Percentiles rank a stretch among this genome's conserved stretches.
phyloP scores from a whole-genome alignment of 2,888 invertebrate species.

The Rhorus exstirpatorius region DNA sequence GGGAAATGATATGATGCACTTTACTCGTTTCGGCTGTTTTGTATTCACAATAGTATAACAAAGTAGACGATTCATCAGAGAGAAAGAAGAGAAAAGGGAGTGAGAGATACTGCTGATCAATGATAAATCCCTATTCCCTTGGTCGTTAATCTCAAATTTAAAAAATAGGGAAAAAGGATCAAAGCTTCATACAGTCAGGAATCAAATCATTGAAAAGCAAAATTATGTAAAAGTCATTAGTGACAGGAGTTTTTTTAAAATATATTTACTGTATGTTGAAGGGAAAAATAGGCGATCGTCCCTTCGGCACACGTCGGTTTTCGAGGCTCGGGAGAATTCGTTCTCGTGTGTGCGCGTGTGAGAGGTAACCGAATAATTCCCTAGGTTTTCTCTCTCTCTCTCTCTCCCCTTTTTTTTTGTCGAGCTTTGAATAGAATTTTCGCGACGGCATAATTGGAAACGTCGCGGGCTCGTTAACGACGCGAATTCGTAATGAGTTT shows the following conservation, averaged over 20 bases:
- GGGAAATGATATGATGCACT: slow-evolving; percentile 62
- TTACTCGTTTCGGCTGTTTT: slow-evolving; percentile 35
- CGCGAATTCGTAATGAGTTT: slow-evolving; percentile 83
- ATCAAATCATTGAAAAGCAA: no score
- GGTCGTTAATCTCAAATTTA: no score
- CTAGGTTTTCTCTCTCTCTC: slow-evolving; percentile 5
- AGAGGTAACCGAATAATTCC: slow-evolving; percentile 57
- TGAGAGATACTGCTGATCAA: no score
- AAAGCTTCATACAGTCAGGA: no score
- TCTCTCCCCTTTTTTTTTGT: not conserved
- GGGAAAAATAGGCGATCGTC: no score
- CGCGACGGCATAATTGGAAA: slow-evolving; percentile 80
- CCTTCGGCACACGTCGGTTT: no score
- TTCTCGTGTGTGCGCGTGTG: slow-evolving; percentile 34
- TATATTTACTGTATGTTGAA: no score
- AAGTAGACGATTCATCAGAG: slow-evolving; percentile 7
- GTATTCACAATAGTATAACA: slow-evolving; percentile 28
- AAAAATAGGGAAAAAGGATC: no score
- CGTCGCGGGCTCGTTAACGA: slow-evolving; percentile 80
- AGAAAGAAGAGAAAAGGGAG: not conserved
- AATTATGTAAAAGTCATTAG: no score
- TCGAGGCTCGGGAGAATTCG: slow-evolving; percentile 47
- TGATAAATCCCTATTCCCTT: no score
- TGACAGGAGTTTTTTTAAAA: no score
- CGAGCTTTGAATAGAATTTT: slow-evolving; percentile 38